Percentiles rank a stretch among this genome's conserved stretches.
These are phyloP conservation scores for Tympanoctomys barrerae DNA, from an alignment of 2,797 vertebrate genomes.

Conservation along the genomic window DNA sequence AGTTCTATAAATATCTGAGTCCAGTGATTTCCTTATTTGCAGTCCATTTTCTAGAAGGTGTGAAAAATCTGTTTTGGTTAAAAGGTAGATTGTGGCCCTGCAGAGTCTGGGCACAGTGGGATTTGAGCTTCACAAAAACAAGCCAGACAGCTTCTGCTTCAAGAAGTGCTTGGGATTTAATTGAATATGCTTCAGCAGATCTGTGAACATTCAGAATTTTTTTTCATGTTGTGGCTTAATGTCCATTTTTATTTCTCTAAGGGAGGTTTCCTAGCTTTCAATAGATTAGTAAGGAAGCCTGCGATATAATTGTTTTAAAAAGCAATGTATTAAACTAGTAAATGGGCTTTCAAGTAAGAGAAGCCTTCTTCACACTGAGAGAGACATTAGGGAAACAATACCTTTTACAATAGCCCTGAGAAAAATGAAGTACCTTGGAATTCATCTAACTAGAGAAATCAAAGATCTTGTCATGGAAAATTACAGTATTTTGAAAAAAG, in stretches of 20 bases:
- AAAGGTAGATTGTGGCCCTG: not conserved
- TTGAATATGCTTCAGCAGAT: not conserved
- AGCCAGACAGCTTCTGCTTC: not conserved
- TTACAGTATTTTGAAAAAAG: no score
- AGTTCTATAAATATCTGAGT: not conserved
- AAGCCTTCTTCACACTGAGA: not conserved
- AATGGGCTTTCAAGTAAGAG: constrained; percentile 12
- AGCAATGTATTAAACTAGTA: not conserved
- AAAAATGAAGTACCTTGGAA: no score
- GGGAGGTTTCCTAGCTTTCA: not conserved
- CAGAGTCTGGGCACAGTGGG: not conserved
- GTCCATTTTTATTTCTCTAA: constrained; percentile 17
- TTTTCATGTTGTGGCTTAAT: not conserved
- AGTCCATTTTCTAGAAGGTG: not conserved
- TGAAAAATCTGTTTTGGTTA: not conserved
- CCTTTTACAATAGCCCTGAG: no score
- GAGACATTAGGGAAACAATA: no score
- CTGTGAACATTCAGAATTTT: not conserved
- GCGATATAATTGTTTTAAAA: not conserved
- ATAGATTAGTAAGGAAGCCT: not conserved
- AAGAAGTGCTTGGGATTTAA: not conserved
- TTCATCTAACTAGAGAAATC: no score
- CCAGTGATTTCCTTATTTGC: not conserved
- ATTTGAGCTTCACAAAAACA: not conserved
- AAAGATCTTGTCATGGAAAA: no score